Conservation (phyloP, 2,888 invertebrate genomes). For the Elaeidobius kamerunicus region DNA sequence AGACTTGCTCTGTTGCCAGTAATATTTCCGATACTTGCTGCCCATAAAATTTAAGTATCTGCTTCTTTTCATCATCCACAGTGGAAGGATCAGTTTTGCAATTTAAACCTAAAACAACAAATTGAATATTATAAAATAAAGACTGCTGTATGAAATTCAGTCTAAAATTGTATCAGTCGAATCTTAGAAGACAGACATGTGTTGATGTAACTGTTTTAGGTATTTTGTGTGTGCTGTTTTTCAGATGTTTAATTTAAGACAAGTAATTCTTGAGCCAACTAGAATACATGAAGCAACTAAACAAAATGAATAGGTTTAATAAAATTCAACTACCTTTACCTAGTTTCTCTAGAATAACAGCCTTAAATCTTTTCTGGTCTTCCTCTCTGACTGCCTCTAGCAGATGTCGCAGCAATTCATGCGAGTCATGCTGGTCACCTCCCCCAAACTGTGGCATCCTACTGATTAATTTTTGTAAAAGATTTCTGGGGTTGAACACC, state of each 20-base stretch:
- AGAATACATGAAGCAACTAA: no score
- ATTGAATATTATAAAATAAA: neutral
- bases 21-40: slow-evolving; percentile 75
- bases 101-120: slow-evolving; percentile 48
- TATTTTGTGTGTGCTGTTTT: no score
- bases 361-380: slow-evolving; percentile 76
- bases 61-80: slow-evolving; percentile 71
- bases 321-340: slow-evolving; percentile 47
- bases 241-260: no score
- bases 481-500: slow-evolving; percentile 62
- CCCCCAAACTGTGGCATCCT: slow-evolving; percentile 85
- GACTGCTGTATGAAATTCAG: slow-evolving; percentile 1
- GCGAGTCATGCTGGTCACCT: slow-evolving; percentile 95
- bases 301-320: neutral
- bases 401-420: slow-evolving; percentile 87
- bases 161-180: no score
- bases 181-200: no score
- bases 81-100: slow-evolving; percentile 72
- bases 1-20: slow-evolving; percentile 84
- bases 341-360: slow-evolving; percentile 73
- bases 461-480: slow-evolving; percentile 62
- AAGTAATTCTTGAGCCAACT: no score
- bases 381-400: slow-evolving; percentile 82
- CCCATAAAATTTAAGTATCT: slow-evolving; percentile 79
- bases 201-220: no score